Evolutionary conservation across 2,797 vertebrate species (phyloP), one percentile per base, ranked within the genome.

Genomic region (Glossophaga mutica): DNA sequence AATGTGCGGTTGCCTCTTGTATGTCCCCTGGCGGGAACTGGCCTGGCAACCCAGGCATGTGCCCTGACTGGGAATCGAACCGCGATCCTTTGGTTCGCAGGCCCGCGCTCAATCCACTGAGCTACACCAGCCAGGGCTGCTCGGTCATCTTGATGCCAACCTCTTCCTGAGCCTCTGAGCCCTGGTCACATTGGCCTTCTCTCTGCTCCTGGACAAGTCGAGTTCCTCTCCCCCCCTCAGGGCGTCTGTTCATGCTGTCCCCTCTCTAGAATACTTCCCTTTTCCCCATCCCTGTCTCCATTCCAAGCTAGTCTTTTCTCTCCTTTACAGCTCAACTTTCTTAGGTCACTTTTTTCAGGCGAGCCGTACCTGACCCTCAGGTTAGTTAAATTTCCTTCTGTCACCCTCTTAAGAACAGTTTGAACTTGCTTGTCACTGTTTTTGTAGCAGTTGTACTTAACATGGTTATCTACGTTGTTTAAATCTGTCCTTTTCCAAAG

Each of bases 231-330:
- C 18, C 34, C 42, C 34, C 37, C 62, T 71, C 42, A 3, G 57
- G n/a, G 90, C 2, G 0, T 50, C 68, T 86, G 62, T 46, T 65
- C 21, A 15, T 37, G 79, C 24, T 26, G 21, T 48, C 55, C 73
- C 68, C 10, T 59, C 14, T 62, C 7, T 83, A 3, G 37, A 42
- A 55, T 24, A 26, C 65, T 44, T 37, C 22, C n/a, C 9, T 70
- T 5, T 21, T n/a, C 0, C 21, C 1, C 19, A 3, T 3, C 32
- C 12, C 8, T 4, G 2, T 67, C 42, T 29, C n/a, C 50, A 22
- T 34, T 68, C 24, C 52, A 59, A 65, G 9, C 39, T 57, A 50
- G 59, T 46, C 46, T 55, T 46, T 67, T 32, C 34, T 55, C 7
- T 91, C 55, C 11, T 81, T 67, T 37, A 67, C 0, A n/a, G 48